Base-by-base conservation (phyloP, 2,888 invertebrate species). In the Pseudoips prasinana region DNA sequence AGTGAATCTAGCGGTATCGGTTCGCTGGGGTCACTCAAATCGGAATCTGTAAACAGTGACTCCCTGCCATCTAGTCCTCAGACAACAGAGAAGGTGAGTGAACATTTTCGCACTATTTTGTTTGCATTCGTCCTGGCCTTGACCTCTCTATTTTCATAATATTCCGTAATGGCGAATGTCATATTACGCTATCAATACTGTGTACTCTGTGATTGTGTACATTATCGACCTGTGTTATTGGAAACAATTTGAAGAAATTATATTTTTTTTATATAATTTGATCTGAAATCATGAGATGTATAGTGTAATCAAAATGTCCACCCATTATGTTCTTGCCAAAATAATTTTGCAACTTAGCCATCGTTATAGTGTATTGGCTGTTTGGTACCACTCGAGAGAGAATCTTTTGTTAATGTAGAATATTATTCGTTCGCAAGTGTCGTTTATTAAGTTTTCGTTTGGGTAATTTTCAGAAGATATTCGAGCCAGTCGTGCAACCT, bases 1-100 rank as follows among this genome's bases (percentile, higher is more conserved):
- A 91, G 91, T 64, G 91, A 91, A 73, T 91, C 91, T 60, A 91
- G 91, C 78, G 91, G 91, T 67, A 85, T 91, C 72, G 89, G 91
- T 57, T 91, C 91, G 55, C 68, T 91, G 56, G 89, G 86, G 49
- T 89, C 90, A 50, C 84, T 90, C 54, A 88, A 89, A 70, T 82
- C 83, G 31, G 89, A 88, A 71, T 90, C 88, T 28, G 77, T 86
- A 45, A 79, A 73, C 62, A 82, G 73, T 65, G 87, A 83, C 66
- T 87, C 87, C 61, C 66, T 89, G 45, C 88, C 90, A 32, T 79
- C 89, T 63, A 89, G 89, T 73, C 88, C 90, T 77, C 89, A 89
- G 58, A 86, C 85, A 47, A 86, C 87, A 68, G 89, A 89, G 54
- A 89, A 89, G 84, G 89, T 89, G 47, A 73, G 73, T 63, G 41